Conservation (phyloP, 2,888 invertebrate species). For the Melanargia galathea region DNA sequence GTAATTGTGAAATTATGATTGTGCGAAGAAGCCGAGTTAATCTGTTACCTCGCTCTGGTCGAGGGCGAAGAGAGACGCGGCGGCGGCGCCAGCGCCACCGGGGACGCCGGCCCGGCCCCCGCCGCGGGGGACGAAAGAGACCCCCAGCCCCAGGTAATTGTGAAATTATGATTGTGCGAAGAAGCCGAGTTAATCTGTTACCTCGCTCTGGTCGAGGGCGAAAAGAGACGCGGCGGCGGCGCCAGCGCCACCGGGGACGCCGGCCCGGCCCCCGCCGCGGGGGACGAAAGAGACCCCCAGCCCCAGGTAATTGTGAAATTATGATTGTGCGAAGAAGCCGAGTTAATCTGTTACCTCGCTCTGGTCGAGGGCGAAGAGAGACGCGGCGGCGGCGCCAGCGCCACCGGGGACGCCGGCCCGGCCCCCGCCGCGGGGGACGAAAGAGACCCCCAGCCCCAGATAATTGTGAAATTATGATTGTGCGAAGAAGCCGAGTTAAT, state of each 20-base stretch:
- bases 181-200: conserved; percentile 84
- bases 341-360: conserved; percentile 67
- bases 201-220: conserved; percentile 72
- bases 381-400: conserved; percentile 61
- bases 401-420: conserved; percentile 62
- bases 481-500: conserved; percentile 87
- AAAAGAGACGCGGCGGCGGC: conserved; percentile 69
- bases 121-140: conserved; percentile 59
- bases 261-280: conserved; percentile 51
- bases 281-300: conserved; percentile 60
- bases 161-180: conserved; percentile 65
- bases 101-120: conserved; percentile 54
- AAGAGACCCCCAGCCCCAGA: conserved; percentile 56
- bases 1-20: conserved; percentile 36
- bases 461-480: conserved; percentile 25
- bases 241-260: conserved; percentile 64
- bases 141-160: conserved; percentile 54
- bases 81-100: conserved; percentile 59
- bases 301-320: conserved; percentile 46
- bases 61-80: conserved; percentile 77
- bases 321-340: conserved; percentile 85
- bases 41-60: conserved; percentile 64
- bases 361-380: conserved; percentile 77
- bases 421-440: conserved; percentile 57
- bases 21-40: conserved; percentile 86